These are phyloP conservation scores for Chouioia cunea DNA, from an alignment of 2,888 invertebrate genomes.

Conservation along the genomic window DNA sequence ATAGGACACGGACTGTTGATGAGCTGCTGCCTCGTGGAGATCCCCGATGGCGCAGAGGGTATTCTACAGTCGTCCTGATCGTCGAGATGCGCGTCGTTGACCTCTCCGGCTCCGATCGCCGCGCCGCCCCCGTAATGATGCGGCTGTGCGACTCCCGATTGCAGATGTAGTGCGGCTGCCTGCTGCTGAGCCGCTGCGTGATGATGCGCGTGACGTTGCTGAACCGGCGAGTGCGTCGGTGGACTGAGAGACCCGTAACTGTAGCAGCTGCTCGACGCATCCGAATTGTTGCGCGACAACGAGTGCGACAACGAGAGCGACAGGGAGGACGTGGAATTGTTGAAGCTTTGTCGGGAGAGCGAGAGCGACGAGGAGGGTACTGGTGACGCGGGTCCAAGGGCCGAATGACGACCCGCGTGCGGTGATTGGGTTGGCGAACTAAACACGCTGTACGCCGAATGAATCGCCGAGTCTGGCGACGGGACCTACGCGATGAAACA, in stretches of 20 bases:
- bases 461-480: conserved; percentile 90
- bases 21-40: conserved; percentile 85
- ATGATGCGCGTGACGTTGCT: conserved; percentile 70
- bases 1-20: conserved; percentile 96
- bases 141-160: conserved; percentile 50
- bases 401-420: conserved; percentile 84
- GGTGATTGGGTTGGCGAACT: conserved; percentile 90
- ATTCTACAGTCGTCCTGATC: conserved; percentile 62
- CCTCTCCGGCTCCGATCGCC: neutral
- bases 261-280: conserved; percentile 91
- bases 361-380: conserved; percentile 66
- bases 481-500: conserved; percentile 68
- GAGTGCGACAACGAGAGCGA: conserved; percentile 81
- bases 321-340: conserved; percentile 68
- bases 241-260: conserved; percentile 76
- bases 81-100: conserved; percentile 55
- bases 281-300: conserved; percentile 89
- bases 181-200: conserved; percentile 65
- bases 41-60: conserved; percentile 77
- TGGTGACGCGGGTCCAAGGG: conserved; percentile 67
- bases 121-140: conserved; percentile 54
- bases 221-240: conserved; percentile 90
- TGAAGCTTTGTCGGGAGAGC: conserved; percentile 66
- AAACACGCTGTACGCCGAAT: conserved; percentile 87
- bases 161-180: conserved; percentile 70